Evolutionary conservation across 2,888 invertebrate species (phyloP).

Genomic region (Micropterix aruncella): DNA sequence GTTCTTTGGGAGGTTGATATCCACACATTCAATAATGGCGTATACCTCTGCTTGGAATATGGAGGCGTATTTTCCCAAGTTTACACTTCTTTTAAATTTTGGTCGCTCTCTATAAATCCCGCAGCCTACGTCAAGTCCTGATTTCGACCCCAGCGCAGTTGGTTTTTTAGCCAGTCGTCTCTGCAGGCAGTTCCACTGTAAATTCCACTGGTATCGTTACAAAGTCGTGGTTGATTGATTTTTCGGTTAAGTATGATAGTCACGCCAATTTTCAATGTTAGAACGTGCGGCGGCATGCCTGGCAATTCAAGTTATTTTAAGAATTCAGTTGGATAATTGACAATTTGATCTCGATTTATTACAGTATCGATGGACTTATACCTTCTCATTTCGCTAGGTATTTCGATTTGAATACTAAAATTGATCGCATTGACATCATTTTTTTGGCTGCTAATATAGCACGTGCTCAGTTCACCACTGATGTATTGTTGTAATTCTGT

Average conservation of each 20-base stretch:
- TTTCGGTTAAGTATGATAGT: not conserved
- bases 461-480: no score
- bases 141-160: no score
- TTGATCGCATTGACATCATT: not conserved
- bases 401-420: not conserved
- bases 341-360: not conserved
- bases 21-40: no score
- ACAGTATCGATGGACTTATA: slow-evolving; percentile 1
- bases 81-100: no score
- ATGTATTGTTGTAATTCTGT: no score
- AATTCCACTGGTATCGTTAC: not conserved
- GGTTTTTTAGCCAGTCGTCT: no score
- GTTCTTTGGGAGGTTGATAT: no score
- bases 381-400: not conserved
- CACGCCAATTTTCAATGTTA: not conserved
- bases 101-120: no score
- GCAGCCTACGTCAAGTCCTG: no score
- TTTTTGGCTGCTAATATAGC: not conserved
- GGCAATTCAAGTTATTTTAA: not conserved
- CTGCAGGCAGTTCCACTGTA: no score
- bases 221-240: not conserved
- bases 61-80: no score
- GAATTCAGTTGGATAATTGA: not conserved
- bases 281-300: not conserved
- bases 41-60: no score